Conservation (phyloP, 2,113 vertebrate genomes). For the Megaptera novaeangliae region DNA sequence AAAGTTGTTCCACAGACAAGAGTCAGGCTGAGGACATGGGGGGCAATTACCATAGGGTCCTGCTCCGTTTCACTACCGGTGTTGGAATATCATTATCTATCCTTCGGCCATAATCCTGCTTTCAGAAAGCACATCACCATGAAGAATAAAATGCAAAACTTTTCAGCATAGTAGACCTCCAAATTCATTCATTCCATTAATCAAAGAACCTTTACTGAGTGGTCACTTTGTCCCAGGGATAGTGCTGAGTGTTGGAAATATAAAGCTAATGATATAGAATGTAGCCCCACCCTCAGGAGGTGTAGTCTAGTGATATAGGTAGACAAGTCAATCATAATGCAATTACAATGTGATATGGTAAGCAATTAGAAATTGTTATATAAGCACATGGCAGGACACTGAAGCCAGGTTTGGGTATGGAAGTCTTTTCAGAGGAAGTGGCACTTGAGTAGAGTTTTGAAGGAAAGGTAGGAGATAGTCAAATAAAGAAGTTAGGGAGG, state of each 20-base stretch:
- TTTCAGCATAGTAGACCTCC: not conserved
- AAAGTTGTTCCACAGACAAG: not conserved
- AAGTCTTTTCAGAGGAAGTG: not conserved
- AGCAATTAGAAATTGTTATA: not conserved
- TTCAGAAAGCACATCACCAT: not conserved
- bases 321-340: not conserved
- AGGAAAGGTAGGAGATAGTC: not conserved
- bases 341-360: not conserved
- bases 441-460: not conserved
- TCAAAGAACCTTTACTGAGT: not conserved
- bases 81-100: not conserved
- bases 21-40: not conserved
- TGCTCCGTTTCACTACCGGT: not conserved
- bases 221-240: not conserved
- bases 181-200: not conserved
- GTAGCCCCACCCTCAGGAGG: fast-evolving
- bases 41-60: not conserved
- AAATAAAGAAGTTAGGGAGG: not conserved
- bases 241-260: not conserved
- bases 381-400: not conserved
- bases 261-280: not conserved
- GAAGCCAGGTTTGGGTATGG: not conserved
- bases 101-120: not conserved
- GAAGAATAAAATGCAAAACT: not conserved
- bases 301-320: not conserved